Conservation (phyloP, 2,888 invertebrate species). For the Pediacus dermestoides region DNA sequence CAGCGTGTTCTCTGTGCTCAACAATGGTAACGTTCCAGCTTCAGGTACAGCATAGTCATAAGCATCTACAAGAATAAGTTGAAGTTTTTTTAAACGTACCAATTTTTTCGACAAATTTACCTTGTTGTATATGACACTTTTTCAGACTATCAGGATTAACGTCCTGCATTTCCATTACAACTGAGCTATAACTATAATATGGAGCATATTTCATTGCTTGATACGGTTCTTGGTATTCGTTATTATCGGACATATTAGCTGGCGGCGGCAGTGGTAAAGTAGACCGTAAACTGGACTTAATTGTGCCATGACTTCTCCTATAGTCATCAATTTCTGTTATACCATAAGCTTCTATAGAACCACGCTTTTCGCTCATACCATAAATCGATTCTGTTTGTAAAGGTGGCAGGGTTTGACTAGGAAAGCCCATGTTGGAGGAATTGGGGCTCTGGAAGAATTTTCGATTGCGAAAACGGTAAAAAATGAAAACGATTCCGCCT, state of each 20-base stretch:
- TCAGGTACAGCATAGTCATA: constrained; percentile 80
- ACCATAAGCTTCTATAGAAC: constrained; percentile 56
- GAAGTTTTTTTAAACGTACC: no score
- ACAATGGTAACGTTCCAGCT: constrained; percentile 64
- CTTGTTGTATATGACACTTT: constrained; percentile 40
- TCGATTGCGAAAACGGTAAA: constrained; percentile 66
- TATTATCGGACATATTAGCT: constrained; percentile 59
- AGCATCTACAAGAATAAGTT: constrained; percentile 55
- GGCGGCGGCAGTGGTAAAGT: constrained; percentile 56
- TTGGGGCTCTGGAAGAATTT: constrained; percentile 72
- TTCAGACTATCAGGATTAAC: constrained; percentile 54
- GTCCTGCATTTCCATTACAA: constrained; percentile 73
- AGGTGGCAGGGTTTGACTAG: constrained; percentile 44
- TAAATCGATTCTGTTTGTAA: constrained; percentile 55
- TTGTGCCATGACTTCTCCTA: constrained; percentile 53
- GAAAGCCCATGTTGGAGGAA: constrained; percentile 56
- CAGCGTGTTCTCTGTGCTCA: constrained; percentile 53
- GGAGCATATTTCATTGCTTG: constrained; percentile 72
- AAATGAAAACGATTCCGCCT: constrained; percentile 68
- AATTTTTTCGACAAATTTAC: constrained; percentile 31
- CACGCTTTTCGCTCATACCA: constrained; percentile 48
- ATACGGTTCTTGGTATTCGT: constrained; percentile 77
- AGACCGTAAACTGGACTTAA: constrained; percentile 51
- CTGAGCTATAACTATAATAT: constrained; percentile 72
- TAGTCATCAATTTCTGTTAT: constrained; percentile 61